Percentiles rank a stretch among this genome's conserved stretches.
Evolutionary conservation across 2,888 invertebrate species (phyloP).

Genomic region (Azorinus chamasolen): DNA sequence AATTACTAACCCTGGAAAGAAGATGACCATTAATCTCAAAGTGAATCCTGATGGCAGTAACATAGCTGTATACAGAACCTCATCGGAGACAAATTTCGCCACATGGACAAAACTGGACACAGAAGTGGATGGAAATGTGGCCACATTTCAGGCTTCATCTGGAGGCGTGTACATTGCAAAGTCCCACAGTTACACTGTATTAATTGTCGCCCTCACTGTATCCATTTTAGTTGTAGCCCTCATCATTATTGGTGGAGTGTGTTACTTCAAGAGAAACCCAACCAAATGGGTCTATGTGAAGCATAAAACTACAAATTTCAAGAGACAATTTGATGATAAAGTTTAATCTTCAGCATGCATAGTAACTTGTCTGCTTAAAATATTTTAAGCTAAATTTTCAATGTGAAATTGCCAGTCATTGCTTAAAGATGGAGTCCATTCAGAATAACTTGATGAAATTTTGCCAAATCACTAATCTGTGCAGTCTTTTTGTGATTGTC

Average conservation of each 20-base stretch:
- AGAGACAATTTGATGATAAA: constrained; percentile 24
- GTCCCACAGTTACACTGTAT: constrained; percentile 67
- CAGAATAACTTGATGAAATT: too few species aligned
- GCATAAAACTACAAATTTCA: constrained; percentile 34
- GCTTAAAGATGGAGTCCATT: too few species aligned
- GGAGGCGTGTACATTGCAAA: constrained; percentile 83
- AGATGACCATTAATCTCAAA: constrained; percentile 67
- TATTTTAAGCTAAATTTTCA: too few species aligned
- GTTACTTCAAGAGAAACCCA: constrained; percentile 80
- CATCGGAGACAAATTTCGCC: constrained; percentile 66
- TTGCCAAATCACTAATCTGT: too few species aligned
- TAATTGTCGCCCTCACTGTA: constrained; percentile 78
- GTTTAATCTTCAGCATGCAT: constrained; percentile 22
- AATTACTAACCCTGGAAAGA: constrained; percentile 65
- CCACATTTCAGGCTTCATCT: constrained; percentile 69
- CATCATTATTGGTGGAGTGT: constrained; percentile 71
- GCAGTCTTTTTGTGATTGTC: too few species aligned
- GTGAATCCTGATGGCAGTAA: constrained; percentile 63
- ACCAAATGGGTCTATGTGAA: constrained; percentile 70
- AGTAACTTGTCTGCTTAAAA: too few species aligned
- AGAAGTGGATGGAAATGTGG: constrained; percentile 68
- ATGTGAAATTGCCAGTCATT: too few species aligned
- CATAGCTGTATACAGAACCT: constrained; percentile 72
- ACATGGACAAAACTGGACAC: constrained; percentile 79
- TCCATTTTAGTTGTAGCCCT: constrained; percentile 70